A percentile compares a stretch with the other conserved stretches of the same genome.
phyloP scores from a whole-genome alignment of 2,888 invertebrate species.

The Andrena camellia region DNA sequence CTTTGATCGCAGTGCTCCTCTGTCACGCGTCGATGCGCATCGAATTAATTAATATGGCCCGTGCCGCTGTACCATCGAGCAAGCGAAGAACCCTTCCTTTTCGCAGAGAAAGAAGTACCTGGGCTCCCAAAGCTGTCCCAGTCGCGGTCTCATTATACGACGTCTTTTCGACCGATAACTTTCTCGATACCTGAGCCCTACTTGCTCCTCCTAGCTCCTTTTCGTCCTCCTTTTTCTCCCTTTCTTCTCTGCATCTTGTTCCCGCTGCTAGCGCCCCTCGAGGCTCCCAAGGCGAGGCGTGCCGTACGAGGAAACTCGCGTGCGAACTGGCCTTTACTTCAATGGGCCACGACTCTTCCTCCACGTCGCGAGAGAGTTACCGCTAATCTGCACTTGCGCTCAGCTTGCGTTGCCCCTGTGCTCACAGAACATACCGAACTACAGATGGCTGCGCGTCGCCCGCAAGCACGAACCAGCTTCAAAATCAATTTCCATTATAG shows the following conservation, averaged over 20 bases:
- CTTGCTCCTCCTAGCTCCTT: background rate
- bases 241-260: background rate
- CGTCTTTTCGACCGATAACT: conserved; percentile 58
- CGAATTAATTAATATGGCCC: conserved; percentile 62
- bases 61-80: conserved; percentile 36
- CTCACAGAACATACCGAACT: conserved; percentile 45
- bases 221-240: conserved; percentile 7
- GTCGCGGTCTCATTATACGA: conserved; percentile 53
- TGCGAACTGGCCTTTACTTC: conserved; percentile 71
- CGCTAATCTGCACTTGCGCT: conserved; percentile 75
- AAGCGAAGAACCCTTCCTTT: conserved; percentile 31
- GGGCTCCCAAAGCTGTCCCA: background rate
- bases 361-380: conserved; percentile 70
- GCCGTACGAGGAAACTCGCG: conserved; percentile 59
- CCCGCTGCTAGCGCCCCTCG: conserved; percentile 2
- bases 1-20: conserved; percentile 37
- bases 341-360: conserved; percentile 70
- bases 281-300: conserved; percentile 17
- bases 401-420: conserved; percentile 64
- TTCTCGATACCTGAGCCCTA: conserved; percentile 46
- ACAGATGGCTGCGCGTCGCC: conserved; percentile 33
- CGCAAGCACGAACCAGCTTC: conserved; percentile 33
- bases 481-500: background rate
- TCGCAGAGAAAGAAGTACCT: conserved; percentile 15
- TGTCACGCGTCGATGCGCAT: conserved; percentile 54